A percentile compares a stretch with the other conserved stretches of the same genome.
These are phyloP conservation scores for Solenopsis fugax DNA, from an alignment of 1,140 invertebrate species.

Conservation along the genomic window DNA sequence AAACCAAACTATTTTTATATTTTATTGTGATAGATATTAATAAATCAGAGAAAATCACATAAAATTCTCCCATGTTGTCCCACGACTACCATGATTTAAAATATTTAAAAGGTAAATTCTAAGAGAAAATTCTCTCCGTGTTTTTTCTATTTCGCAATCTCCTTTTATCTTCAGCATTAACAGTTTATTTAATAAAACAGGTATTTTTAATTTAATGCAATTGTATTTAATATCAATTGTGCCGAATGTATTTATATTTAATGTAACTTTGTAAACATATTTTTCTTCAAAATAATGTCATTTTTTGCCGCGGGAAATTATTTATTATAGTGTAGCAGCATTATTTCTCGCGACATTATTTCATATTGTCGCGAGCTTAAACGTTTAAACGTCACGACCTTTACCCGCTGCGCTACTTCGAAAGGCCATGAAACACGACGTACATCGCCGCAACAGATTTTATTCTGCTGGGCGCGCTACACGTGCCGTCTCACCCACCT, in stretches of 20 bases:
- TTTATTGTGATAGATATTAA: no score
- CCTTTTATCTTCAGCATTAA: not conserved
- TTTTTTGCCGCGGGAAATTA: not conserved
- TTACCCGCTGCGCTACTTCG: conserved; percentile 36
- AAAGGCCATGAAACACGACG: conserved; percentile 42
- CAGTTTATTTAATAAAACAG: conserved; percentile 6
- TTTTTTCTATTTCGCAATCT: not conserved
- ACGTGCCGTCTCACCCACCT: not conserved
- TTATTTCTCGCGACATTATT: conserved; percentile 14
- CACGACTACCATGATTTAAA: no score
- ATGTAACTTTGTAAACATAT: not conserved
- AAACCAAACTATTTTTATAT: no score
- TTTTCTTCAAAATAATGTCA: not conserved
- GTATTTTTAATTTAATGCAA: conserved; percentile 15
- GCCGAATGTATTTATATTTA: conserved; percentile 1
- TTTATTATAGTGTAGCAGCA: not conserved
- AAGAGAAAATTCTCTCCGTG: not conserved
- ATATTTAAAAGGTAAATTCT: no score
- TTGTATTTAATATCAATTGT: not conserved
- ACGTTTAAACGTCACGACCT: conserved; percentile 55
- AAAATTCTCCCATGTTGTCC: no score
- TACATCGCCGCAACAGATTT: conserved; percentile 5
- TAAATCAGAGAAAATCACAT: no score
- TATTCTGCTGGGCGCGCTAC: not conserved
- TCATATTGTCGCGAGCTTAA: conserved; percentile 18